A percentile compares a stretch with the other conserved stretches of the same genome.
phyloP scores from a whole-genome alignment of 2,888 invertebrate species.

The Sinodicranocentrus sp. region DNA sequence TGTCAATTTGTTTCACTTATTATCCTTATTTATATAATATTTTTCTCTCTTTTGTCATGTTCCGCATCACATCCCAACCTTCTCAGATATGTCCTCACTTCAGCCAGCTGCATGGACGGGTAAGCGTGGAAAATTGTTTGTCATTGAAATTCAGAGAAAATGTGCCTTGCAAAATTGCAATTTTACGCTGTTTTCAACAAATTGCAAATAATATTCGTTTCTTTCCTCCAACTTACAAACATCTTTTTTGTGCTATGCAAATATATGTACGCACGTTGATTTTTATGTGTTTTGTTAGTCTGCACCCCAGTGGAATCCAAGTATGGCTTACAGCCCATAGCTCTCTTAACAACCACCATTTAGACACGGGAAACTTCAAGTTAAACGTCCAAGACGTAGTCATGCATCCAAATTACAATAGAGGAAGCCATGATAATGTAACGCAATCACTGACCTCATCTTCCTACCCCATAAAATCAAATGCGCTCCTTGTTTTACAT shows the following conservation, averaged over 20 bases:
- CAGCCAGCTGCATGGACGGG: slow-evolving; percentile 68
- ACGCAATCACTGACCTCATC: too few species aligned
- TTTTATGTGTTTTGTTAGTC: slow-evolving; percentile 17
- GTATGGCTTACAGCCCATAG: slow-evolving; percentile 70
- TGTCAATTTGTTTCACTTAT: background rate
- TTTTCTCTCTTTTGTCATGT: background rate
- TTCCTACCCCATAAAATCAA: too few species aligned
- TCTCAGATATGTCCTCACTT: slow-evolving; percentile 54
- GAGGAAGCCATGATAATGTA: slow-evolving; percentile 48
- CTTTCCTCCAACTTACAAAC: background rate
- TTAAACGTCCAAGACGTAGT: slow-evolving; percentile 71
- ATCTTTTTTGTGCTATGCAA: background rate
- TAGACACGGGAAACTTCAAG: slow-evolving; percentile 58
- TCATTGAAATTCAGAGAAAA: background rate
- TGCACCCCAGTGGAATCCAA: slow-evolving; percentile 67
- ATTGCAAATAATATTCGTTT: too few species aligned
- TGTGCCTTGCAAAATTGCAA: background rate
- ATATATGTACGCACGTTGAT: too few species aligned
- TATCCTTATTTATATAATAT: slow-evolving; percentile 3
- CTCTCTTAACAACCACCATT: slow-evolving; percentile 48
- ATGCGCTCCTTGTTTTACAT: background rate
- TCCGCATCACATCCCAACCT: slow-evolving; percentile 13
- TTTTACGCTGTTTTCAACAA: too few species aligned
- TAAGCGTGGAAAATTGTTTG: slow-evolving; percentile 37
- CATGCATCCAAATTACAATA: slow-evolving; percentile 73